These are phyloP conservation scores for Columba livia DNA, from an alignment of 2,113 vertebrate genomes.

Conservation along the genomic window DNA sequence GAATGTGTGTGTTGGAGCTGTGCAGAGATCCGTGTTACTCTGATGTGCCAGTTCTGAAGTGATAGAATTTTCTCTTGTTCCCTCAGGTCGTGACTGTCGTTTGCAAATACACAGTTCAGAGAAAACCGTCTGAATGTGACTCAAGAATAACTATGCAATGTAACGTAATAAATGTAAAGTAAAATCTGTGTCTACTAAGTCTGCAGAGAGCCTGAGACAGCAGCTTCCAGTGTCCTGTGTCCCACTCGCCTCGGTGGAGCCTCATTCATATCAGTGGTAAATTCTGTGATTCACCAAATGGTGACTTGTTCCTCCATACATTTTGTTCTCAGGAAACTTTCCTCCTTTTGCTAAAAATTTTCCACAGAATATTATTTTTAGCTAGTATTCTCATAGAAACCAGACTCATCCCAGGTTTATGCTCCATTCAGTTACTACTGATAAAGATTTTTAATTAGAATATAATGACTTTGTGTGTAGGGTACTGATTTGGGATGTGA, in stretches of 20 bases:
- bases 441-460: slow-evolving; percentile 30
- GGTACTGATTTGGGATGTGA: background rate
- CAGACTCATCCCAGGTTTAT: background rate
- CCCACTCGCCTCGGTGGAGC: background rate
- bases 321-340: background rate
- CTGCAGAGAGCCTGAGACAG: background rate
- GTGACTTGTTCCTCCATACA: background rate
- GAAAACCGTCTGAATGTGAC: background rate
- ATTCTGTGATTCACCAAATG: background rate
- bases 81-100: background rate
- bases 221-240: background rate
- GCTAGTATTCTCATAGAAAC: background rate
- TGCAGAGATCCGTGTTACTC: background rate
- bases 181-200: background rate
- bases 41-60: background rate
- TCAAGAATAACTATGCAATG: background rate
- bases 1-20: background rate
- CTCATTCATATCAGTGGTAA: background rate
- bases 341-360: background rate
- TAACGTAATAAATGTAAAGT: rapidly evolving
- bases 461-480: background rate
- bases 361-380: background rate
- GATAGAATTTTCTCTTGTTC: background rate
- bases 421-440: background rate
- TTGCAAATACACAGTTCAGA: background rate